Percentiles rank a stretch among this genome's conserved stretches.
Evolutionary conservation across 2,888 invertebrate species (phyloP).

Genomic region (Drosophila fungiperda): DNA sequence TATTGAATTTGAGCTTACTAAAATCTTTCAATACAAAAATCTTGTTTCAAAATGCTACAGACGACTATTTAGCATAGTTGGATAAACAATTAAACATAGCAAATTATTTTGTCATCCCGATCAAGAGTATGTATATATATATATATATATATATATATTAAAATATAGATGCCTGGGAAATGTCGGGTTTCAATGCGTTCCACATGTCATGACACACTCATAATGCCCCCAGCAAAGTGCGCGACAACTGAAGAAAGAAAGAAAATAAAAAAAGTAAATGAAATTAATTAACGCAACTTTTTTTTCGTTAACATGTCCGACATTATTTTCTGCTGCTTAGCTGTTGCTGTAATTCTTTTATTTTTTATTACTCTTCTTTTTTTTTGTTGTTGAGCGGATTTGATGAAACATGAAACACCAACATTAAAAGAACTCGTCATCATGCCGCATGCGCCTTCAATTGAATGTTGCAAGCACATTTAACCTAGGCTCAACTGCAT

Average conservation of each 20-base stretch:
- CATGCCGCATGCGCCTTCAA: slow-evolving; percentile 46
- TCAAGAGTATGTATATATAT: not conserved
- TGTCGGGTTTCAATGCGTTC: slow-evolving; percentile 3
- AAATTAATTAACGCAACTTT: slow-evolving; percentile 71
- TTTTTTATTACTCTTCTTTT: not conserved
- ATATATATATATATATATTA: not conserved
- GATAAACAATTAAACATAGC: not conserved
- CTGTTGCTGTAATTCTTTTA: slow-evolving; percentile 13
- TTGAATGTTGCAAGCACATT: slow-evolving; percentile 57
- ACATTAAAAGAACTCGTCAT: slow-evolving; percentile 40
- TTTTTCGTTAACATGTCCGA: slow-evolving; percentile 21
- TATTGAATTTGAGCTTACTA: too few species aligned
- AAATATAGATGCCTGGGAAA: not conserved
- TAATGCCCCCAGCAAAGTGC: slow-evolving; percentile 27
- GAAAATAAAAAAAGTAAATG: slow-evolving; percentile 42
- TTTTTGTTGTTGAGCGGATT: slow-evolving; percentile 26
- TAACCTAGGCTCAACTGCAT: slow-evolving; percentile 41
- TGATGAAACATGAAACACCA: slow-evolving; percentile 15
- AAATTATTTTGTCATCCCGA: not conserved
- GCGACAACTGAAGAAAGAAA: not conserved
- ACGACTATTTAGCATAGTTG: not conserved
- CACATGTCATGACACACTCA: slow-evolving; percentile 22
- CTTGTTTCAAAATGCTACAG: not conserved
- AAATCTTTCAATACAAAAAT: too few species aligned
- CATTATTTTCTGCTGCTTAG: slow-evolving; percentile 29